Percentiles rank a stretch among this genome's conserved stretches.
Conservation (phyloP, 2,797 vertebrate genomes). For the Melopsittacus undulatus region DNA sequence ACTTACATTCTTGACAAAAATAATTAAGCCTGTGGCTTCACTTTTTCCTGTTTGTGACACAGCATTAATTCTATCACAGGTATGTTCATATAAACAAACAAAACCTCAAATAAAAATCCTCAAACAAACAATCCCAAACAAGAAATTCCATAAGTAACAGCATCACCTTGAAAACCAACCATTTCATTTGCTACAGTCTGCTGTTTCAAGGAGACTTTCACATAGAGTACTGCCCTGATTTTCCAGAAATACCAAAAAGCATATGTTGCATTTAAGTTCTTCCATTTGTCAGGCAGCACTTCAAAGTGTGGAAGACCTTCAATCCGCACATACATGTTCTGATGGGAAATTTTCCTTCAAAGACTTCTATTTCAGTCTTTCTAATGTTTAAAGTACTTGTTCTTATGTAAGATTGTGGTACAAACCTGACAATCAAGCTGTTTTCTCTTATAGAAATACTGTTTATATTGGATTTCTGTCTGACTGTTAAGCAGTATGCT, state of each 20-base stretch:
- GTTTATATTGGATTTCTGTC: neutral
- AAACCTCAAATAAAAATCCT: neutral
- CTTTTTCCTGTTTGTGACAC: neutral
- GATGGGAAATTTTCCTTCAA: neutral
- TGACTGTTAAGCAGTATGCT: neutral
- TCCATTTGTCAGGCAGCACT: neutral
- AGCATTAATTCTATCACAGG: neutral
- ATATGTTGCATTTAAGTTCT: neutral
- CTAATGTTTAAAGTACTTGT: neutral
- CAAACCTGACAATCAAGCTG: constrained; percentile 1
- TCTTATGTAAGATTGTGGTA: neutral
- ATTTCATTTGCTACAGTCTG: neutral
- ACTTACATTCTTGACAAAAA: neutral
- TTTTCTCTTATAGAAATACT: neutral
- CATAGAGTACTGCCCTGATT: neutral
- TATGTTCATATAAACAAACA: neutral
- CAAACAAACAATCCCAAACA: neutral
- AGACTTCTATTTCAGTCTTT: neutral
- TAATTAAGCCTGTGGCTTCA: neutral
- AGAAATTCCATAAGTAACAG: too few relatives aligned
- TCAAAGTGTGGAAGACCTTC: constrained; percentile 11
- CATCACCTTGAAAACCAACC: neutral
- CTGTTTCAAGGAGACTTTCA: neutral
- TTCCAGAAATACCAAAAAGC: neutral
- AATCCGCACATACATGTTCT: neutral